Evolutionary conservation across 2,797 vertebrate species (phyloP), one percentile per base, ranked within the genome.

Genomic region (Chaetophractus vellerosus): DNA sequence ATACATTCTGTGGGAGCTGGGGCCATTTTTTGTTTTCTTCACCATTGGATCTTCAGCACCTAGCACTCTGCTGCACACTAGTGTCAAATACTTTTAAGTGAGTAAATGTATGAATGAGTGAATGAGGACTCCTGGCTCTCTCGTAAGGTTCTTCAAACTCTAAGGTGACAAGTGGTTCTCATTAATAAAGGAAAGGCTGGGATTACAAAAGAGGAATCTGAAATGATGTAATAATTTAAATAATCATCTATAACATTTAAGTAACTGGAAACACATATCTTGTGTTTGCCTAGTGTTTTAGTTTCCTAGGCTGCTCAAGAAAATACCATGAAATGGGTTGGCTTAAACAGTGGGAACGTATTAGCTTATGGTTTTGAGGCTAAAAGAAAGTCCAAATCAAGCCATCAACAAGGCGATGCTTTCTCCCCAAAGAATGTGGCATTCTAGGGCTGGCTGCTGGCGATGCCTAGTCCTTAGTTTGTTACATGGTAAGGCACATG

Each of bases 191-290:
- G 83, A 94, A 82, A 14, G 59, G 76, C 12, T 26, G 2, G 24
- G 16, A 52, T 61, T 82, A 71, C 36, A 36, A 86, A 85, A 71
- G 50, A 83, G 48, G 48, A 78, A 45, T 33, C 59, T 74, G 26
- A 95, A 93, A 66, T 81, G n/a, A 68, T 38, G 24, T 64, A 86
- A 38, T 61, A 66, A 69, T 74, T 75, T 91, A 55, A 95, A 83
- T 5, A 45, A 38, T 63, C 33, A 85, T 68, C 2, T 75, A 18
- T 61, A 81, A n/a, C 14, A 68, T 61, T 52, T 80, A 23, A 95
- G 57, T 61, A 63, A 83, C 71, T 61, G 12, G 18, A 88, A 92
- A 72, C 14, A 78, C 14, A 16, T 59, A 63, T 64, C 28, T 69
- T 95, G 31, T 41, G 55, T 78, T 71, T 26, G 9, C 52, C 61